Evolutionary conservation across 2,888 invertebrate genomes (phyloP), one percentile per base, ranked within the genome.

Genomic region (Drosophila paranaensis): DNA sequence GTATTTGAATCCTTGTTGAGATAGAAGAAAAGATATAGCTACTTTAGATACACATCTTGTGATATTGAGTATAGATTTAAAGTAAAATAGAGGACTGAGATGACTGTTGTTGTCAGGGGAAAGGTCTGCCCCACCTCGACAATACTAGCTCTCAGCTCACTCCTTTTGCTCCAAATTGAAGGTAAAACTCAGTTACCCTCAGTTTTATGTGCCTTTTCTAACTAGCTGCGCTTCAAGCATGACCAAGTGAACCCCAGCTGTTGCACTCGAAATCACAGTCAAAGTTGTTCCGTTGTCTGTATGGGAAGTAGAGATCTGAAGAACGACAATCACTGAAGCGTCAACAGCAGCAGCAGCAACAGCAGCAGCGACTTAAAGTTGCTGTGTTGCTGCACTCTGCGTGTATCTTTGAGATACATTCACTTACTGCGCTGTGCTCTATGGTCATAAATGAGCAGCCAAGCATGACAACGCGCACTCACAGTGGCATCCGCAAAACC

Each of bases 381-480:
- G 69, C 65, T 50, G 16, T 33, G 62, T 33, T 71, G 75, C 76
- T 35, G 51, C 79, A 82, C 73, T 69, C 60, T 69, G 57, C 48
- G 45, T 61, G 63, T 77, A 70, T 84, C 79, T 84, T 66, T 58
- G 66, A 70, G 81, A 81, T 70, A 77, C 82, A 67, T 74, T 74
- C 76, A 73, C 77, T 62, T 57, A 54, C 51, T 48, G 42, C 65
- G 6, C 25, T 33, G 83, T 74, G 87, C 90, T 71, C 69, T 88
- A 88, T 87, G 87, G 87, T 87, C 87, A 87, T 90, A 88, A 88
- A 74, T 90, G 90, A 90, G 90, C 84, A 83, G 64, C 90, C 87
- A 87, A 90, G 90, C 87, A 77, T 39, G 71, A 75, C 87, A 61
- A 39, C 25, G 51, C 25, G 33, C 53, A 63, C 56, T 61, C 53